Conservation (phyloP, 1,140 invertebrate genomes). For the Mylabris phalerata region DNA sequence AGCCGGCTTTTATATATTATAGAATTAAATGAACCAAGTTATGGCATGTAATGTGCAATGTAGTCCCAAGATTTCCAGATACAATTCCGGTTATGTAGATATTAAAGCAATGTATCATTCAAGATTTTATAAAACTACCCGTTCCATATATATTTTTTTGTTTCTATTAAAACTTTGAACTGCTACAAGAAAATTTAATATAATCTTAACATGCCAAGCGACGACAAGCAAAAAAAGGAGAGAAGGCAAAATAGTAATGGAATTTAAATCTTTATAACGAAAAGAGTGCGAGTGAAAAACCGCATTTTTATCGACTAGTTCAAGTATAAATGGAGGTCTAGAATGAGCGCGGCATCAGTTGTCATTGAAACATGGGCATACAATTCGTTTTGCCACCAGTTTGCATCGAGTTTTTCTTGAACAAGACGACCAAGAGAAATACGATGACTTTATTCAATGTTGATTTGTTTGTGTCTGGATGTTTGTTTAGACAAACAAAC, state of each 20-base stretch:
- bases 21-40: constrained; percentile 22
- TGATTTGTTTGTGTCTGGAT: constrained; percentile 17
- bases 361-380: constrained; percentile 24
- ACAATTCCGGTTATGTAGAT: constrained; percentile 12
- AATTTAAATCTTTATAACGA: constrained; percentile 25
- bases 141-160: constrained; percentile 11
- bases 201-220: constrained; percentile 1
- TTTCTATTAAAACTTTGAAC: constrained; percentile 13
- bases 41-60: constrained; percentile 11
- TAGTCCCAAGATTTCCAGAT: constrained; percentile 19
- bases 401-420: constrained; percentile 9
- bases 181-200: constrained; percentile 7
- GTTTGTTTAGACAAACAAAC: constrained; percentile 11
- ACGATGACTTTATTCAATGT: constrained; percentile 15
- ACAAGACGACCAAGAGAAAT: constrained; percentile 23
- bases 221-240: neutral
- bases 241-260: too few species aligned
- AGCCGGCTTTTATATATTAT: constrained; percentile 11
- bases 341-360: constrained; percentile 25
- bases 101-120: constrained; percentile 21
- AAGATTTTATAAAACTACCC: neutral
- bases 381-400: constrained; percentile 26
- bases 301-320: constrained; percentile 25
- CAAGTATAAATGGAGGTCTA: constrained; percentile 23
- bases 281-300: constrained; percentile 21